phyloP scores from a whole-genome alignment of 1,140 invertebrate species.

The Manduca sexta region DNA sequence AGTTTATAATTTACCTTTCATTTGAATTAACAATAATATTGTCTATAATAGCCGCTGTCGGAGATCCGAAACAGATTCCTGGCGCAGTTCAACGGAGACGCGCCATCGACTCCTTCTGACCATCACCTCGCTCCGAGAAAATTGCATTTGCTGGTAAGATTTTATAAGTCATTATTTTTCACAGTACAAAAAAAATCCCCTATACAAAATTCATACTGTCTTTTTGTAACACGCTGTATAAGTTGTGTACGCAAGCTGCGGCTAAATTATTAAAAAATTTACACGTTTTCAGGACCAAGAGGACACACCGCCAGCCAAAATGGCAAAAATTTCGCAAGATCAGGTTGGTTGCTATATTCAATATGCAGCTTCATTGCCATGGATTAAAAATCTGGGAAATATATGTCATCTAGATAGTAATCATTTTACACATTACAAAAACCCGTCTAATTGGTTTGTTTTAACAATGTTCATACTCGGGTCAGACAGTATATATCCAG shows the following conservation, averaged over 20 bases:
- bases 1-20: no score
- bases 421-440: no score
- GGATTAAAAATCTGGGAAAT: no score
- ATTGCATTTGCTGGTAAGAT: constrained; percentile 39
- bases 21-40: not conserved
- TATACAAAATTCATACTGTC: not conserved
- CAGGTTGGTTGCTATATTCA: constrained; percentile 29
- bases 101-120: constrained; percentile 31
- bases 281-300: constrained; percentile 47
- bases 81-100: constrained; percentile 42
- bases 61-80: constrained; percentile 57
- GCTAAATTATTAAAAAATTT: not conserved
- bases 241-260: not conserved
- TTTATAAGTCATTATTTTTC: no score
- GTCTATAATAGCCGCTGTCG: constrained; percentile 48
- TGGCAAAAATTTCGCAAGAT: constrained; percentile 40
- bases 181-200: not conserved
- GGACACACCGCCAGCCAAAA: constrained; percentile 61
- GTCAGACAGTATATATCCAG: no score
- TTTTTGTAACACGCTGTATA: no score
- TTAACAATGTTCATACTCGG: no score
- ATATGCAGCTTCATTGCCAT: no score
- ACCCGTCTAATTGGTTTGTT: no score
- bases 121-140: constrained; percentile 35
- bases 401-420: no score